Evolutionary conservation across 2,797 vertebrate genomes (phyloP).

Genomic region (Setipinna tenuifilis): DNA sequence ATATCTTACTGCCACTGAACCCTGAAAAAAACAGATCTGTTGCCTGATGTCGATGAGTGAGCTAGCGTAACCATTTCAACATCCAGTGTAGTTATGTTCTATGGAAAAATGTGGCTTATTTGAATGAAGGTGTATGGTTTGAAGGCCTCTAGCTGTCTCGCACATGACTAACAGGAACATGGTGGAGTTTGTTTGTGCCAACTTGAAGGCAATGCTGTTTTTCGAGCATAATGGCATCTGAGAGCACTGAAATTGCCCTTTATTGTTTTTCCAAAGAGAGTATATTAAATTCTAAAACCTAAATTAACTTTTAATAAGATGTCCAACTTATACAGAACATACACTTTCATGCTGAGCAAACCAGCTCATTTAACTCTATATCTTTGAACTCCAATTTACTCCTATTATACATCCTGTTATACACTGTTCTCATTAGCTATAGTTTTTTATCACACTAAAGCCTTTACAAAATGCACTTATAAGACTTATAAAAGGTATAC

Average conservation of each 20-base stretch:
- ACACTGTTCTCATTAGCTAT: not conserved
- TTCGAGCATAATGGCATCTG: not conserved
- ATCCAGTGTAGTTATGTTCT: slow-evolving; percentile 29
- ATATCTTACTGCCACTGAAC: slow-evolving; percentile 52
- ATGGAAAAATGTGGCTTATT: not conserved
- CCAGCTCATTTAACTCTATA: not conserved
- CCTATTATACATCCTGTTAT: not conserved
- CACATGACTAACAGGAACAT: slow-evolving; percentile 1
- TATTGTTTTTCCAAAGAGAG: not conserved
- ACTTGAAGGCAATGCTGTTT: not conserved
- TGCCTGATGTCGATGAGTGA: slow-evolving; percentile 51
- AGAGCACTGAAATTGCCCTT: not conserved
- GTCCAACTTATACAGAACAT: not conserved
- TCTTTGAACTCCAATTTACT: not conserved
- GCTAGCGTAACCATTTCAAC: slow-evolving; percentile 47
- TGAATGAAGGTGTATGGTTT: not conserved
- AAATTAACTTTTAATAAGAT: not conserved
- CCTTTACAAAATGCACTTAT: not conserved
- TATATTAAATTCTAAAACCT: not conserved
- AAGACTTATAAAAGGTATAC: not conserved
- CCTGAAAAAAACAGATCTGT: slow-evolving; percentile 47
- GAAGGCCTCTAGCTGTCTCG: not conserved
- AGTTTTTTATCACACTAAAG: not conserved
- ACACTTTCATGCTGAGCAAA: not conserved
- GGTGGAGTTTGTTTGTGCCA: not conserved